These are phyloP conservation scores for Coracopsis vasa DNA, from an alignment of 2,113 vertebrate genomes.

Conservation along the genomic window DNA sequence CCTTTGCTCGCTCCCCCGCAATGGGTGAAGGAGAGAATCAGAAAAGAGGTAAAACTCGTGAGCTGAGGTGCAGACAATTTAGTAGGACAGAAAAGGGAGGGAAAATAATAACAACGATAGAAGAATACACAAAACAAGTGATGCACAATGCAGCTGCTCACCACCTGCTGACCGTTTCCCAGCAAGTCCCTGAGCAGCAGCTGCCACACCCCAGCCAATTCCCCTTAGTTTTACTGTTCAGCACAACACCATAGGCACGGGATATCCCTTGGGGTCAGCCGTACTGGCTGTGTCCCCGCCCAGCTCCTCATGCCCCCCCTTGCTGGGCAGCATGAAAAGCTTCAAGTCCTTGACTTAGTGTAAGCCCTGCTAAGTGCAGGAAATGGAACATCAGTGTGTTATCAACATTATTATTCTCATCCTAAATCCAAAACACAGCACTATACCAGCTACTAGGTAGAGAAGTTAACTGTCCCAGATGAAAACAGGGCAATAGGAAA, in stretches of 20 bases:
- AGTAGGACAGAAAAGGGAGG: neutral
- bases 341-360: neutral
- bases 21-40: neutral
- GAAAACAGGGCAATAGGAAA: neutral
- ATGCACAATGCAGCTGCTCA: neutral
- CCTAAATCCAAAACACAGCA: neutral
- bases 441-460: neutral
- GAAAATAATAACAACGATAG: neutral
- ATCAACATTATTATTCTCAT: neutral
- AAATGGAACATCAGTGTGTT: neutral
- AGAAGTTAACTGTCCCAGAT: neutral
- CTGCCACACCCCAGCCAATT: neutral
- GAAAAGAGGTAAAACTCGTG: neutral
- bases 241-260: neutral
- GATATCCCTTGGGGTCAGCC: neutral
- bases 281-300: neutral
- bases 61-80: neutral
- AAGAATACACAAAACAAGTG: neutral
- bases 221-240: neutral
- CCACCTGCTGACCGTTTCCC: neutral
- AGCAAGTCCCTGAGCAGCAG: neutral
- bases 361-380: neutral
- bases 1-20: neutral
- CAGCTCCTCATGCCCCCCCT: neutral
- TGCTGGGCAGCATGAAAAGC: neutral